Base-by-base conservation (phyloP, 1,140 invertebrate species). In the Drosophila mauritiana region DNA sequence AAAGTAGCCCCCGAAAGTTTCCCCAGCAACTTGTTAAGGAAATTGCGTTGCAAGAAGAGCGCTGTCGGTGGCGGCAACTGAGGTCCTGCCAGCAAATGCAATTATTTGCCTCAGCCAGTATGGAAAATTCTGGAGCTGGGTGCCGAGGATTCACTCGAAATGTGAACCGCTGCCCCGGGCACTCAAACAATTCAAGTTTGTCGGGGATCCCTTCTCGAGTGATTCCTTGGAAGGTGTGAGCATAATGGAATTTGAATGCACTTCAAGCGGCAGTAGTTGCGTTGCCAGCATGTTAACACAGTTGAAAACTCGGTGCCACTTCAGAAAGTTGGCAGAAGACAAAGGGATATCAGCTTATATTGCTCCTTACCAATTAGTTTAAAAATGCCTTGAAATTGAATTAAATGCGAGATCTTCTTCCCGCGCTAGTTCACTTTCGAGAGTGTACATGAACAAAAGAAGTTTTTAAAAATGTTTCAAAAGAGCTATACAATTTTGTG, bases 1-100 rank as follows among this genome's bases (percentile, higher is more conserved):
- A 65, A 65, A 86, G 55, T 81, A 64, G 56, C 53, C 73, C 55
- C 61, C 55, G 46, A 85, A 88, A 86, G 74, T 88, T 88, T 58
- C 65, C 63, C 64, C 62, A 64, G 49, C 62, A 83, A 83, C 65
- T 88, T 88, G 82, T 80, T 63, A 58, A 58, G 72, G 61, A 75
- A 67, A 67, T 74, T 72, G 65, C 80, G 77, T 59, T 59, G 72
- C 57, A 68, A 48, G 34, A 46, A 48, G 54, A 46, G 36, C 25
- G 27, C 1, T 17, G 17, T 8, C 40, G 45, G 15, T 17, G 36
- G 20, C 25, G 36, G 36, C 48, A 52, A 42, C 20, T 46, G 43
- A 54, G 43, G 17, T 40, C 59, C 64, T 37, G 58, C 49, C 22
- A 13, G 53, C 12, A 57, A 76, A 76, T 76, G 73, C 84, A 88